phyloP scores from a whole-genome alignment of 2,888 invertebrate genomes.

The Salticus scenicus region DNA sequence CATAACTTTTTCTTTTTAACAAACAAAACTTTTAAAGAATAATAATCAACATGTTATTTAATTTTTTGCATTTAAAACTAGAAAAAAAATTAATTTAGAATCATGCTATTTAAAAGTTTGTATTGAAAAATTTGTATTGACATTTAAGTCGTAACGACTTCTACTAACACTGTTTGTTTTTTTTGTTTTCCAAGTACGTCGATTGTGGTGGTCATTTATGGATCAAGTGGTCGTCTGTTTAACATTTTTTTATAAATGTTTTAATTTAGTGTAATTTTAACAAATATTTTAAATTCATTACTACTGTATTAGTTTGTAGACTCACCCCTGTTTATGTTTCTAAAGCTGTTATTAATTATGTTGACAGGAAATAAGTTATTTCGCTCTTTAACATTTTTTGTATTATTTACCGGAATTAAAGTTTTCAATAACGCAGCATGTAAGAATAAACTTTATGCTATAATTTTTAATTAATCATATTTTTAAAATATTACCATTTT shows the following conservation, averaged over 20 bases:
- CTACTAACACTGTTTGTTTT: not conserved
- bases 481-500: not conserved
- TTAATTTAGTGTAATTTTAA: too few species aligned
- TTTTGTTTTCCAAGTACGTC: slow-evolving; percentile 1
- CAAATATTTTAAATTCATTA: not conserved
- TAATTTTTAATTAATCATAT: not conserved
- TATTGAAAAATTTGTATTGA: too few species aligned
- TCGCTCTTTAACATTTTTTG: not conserved
- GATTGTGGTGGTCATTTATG: not conserved
- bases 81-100: too few species aligned
- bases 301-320: not conserved
- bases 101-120: too few species aligned
- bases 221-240: slow-evolving; percentile 12
- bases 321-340: not conserved
- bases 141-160: too few species aligned
- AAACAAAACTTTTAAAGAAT: too few species aligned
- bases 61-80: too few species aligned
- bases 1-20: too few species aligned
- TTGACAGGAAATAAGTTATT: not conserved
- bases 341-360: not conserved
- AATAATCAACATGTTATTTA: too few species aligned
- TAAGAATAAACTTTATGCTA: not conserved
- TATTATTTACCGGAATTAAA: not conserved
- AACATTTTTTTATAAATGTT: not conserved
- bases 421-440: not conserved